Conservation (phyloP, 1,140 invertebrate genomes). For the Phthorimaea operculella region DNA sequence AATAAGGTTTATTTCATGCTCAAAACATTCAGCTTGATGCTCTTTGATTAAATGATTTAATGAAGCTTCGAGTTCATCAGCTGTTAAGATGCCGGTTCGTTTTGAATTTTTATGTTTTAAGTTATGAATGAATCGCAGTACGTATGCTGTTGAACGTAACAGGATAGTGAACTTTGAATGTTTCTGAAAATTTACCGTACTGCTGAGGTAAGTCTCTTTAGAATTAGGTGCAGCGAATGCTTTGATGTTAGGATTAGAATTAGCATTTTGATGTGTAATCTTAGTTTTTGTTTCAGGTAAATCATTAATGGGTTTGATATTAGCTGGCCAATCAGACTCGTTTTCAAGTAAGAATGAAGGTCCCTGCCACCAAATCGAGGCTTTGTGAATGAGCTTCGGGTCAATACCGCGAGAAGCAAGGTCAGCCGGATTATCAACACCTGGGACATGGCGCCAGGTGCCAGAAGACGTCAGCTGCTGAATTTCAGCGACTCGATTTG, state of each 20-base stretch:
- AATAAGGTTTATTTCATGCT: not conserved
- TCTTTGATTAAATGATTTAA: conserved; percentile 3
- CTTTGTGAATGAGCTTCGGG: not conserved
- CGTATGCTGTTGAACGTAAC: not conserved
- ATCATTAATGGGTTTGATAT: not conserved
- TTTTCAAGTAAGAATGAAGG: conserved; percentile 1
- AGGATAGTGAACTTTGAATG: conserved; percentile 9
- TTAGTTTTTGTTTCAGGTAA: conserved; percentile 11
- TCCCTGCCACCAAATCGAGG: conserved; percentile 7
- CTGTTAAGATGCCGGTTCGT: not conserved
- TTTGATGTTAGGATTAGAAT: not conserved
- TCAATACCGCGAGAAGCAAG: conserved; percentile 10
- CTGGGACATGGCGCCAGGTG: conserved; percentile 10
- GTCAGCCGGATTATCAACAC: conserved; percentile 13
- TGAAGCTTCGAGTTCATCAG: not conserved
- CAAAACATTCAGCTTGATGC: conserved; percentile 4
- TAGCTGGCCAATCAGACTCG: conserved; percentile 4
- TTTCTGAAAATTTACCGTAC: conserved; percentile 5
- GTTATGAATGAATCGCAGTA: conserved; percentile 6
- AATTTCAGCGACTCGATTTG: conserved; percentile 14
- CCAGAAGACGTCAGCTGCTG: conserved; percentile 7
- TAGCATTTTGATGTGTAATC: not conserved
- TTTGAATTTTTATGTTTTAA: not conserved
- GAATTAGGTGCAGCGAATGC: not conserved
- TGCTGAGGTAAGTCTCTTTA: not conserved